Evolutionary conservation across 2,113 vertebrate genomes (phyloP), one percentile per base, ranked within the genome.

Genomic region (Heteronetta atricapilla): DNA sequence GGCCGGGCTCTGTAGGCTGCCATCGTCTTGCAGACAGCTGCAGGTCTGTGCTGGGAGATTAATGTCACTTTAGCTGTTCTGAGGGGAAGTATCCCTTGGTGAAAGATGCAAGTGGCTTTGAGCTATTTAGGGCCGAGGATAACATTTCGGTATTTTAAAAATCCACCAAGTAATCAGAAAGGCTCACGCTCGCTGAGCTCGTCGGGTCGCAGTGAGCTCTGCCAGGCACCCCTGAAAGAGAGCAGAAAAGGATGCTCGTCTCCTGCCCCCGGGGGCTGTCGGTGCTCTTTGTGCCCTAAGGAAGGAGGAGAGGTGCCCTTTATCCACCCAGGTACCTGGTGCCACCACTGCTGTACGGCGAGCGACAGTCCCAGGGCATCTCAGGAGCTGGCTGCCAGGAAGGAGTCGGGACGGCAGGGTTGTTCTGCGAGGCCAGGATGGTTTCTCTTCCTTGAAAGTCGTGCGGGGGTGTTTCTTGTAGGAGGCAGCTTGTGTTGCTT

Each of bases 71-170:
- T 94, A 97, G 98, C 97, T 98, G 98, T 98, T 97, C 98, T 85
- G 58, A 80, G 38, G 97, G 97, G 98, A 98, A 97, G 96, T 95
- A 91, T 86, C 96, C 66, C 70, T 97, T 95, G 92, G 95, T 93
- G 80, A 95, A 96, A 82, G 95, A 94, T 97, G 92, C 96, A 97
- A 98, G 95, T 86, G 95, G 95, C 94, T 93, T 72, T 6, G 79
- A 85, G 97, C 97, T 99, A 98, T 99, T 98, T 98, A 95, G 90
- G 98, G 97, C 96, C 60, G 82, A 85, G 98, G 98, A 96, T 99
- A 98, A 96, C 91, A 96, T 99, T 98, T 98, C 98, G 97, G 96
- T 88, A 98, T 98, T 98, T 97, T 68, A 98, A 98, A 97, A 97
- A 98, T 98, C 96, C 96, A 97, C 97, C 94, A 97, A 97, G 97